These are phyloP conservation scores for Macrobrachium rosenbergii DNA, from an alignment of 1,140 invertebrate species.

Conservation along the genomic window DNA sequence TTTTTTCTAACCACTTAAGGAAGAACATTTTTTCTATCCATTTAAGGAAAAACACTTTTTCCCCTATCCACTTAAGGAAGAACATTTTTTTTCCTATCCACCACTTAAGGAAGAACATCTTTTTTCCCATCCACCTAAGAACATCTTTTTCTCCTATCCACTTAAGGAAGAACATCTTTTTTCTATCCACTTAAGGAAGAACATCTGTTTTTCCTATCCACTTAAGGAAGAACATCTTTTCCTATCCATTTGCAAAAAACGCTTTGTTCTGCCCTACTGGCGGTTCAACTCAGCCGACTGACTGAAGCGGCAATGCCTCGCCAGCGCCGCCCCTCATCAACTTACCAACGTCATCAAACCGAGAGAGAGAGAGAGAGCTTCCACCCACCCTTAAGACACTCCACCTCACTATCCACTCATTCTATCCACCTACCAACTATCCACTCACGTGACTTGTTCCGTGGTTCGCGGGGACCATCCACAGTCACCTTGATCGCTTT, in stretches of 20 bases:
- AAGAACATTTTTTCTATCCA: background rate
- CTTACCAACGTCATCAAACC: background rate
- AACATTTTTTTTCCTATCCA: too few species aligned
- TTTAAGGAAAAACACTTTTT: background rate
- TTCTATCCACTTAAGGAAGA: too few species aligned
- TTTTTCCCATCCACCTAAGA: too few species aligned
- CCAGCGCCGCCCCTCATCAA: background rate
- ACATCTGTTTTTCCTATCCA: background rate
- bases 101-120: too few species aligned
- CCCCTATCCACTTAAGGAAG: too few species aligned
- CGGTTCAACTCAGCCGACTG: background rate
- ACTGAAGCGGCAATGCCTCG: too few species aligned
- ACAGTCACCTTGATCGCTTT: conserved; percentile 99
- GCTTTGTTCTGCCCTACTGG: background rate
- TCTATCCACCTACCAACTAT: conserved; percentile 56
- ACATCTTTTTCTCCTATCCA: too few species aligned
- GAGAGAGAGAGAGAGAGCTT: background rate
- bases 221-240: background rate
- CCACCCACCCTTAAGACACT: background rate
- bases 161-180: too few species aligned
- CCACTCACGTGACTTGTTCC: conserved; percentile 96
- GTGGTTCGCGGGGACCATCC: conserved; percentile 95
- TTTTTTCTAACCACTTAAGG: too few species aligned
- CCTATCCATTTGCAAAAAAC: background rate
- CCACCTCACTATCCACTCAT: background rate